Base-by-base conservation (phyloP, 2,888 invertebrate species). In the Nemotelus nigrinus region DNA sequence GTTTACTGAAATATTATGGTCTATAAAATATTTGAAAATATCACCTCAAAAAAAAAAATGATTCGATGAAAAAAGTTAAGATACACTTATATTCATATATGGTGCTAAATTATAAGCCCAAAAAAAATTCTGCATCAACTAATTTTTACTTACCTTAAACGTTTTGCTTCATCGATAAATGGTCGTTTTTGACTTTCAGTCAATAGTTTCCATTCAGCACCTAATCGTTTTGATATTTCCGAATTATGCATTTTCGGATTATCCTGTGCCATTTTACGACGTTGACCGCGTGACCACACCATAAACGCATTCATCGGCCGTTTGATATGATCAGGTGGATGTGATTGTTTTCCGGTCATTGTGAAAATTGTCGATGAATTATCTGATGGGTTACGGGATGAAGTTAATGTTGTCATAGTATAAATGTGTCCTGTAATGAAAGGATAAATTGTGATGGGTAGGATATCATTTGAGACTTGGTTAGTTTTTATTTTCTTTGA, bases 281-380 rank as follows among this genome's bases (percentile, higher is more conserved):
- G 89, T 87, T 97, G 97, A 72, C 96, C 94, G 74, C 97, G 89
- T 48, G 97, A 96, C 97, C 97, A 97, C 41, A 87, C 97, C 97
- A 98, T 98, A 89, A 98, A 98, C 1, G 98, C 97, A 88, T 98
- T 98, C 98, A 98, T 98, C 57, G 98, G 98, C 77, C 98, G 89
- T 87, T 98, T 98, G 82, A 98, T 96, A 86, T 96, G 96, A 85
- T 93, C 93, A 82, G 88, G 88, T 79, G 87, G 90, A 77, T 79
- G 80, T 43, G 72, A 76, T 71, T 79, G 79, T 55, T 79, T 80
- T 48, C 77, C 78, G 25, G 87, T 85, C 76, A 80, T 80, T 77
- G 60, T 63, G 41, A 50, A 48, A 8, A 44, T 10, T 57, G 68
- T 60, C 67, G 79, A 53, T 63, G 65, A 2, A 8, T 6, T 53